Evolutionary conservation across 1,140 invertebrate species (phyloP).

Genomic region (Aleiodes sp.): DNA sequence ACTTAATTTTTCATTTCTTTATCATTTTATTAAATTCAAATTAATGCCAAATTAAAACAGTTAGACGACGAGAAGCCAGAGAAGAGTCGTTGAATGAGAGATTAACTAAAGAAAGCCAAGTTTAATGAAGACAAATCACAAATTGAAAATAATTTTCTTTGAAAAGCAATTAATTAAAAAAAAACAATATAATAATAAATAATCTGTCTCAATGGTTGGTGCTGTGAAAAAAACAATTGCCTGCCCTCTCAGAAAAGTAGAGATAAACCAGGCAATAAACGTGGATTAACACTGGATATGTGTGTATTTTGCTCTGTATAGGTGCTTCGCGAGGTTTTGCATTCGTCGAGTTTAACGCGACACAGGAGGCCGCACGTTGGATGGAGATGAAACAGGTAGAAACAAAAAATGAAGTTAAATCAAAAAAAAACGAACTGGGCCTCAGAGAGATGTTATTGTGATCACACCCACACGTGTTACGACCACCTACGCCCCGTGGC

Average conservation of each 20-base stretch:
- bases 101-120: not conserved
- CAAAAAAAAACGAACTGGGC: too few species aligned
- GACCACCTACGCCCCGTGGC: constrained; percentile 65
- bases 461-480: constrained; percentile 45
- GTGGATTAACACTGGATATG: constrained; percentile 68
- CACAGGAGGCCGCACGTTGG: constrained; percentile 88
- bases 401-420: constrained; percentile 60
- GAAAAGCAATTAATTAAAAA: constrained; percentile 26
- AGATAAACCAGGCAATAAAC: constrained; percentile 61
- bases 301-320: constrained; percentile 74
- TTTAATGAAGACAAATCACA: not conserved
- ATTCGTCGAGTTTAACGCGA: constrained; percentile 94
- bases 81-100: constrained; percentile 2
- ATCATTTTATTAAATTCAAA: too few species aligned
- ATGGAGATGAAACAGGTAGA: constrained; percentile 94
- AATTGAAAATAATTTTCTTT: not conserved
- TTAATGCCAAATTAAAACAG: not conserved
- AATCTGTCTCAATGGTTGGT: constrained; percentile 59
- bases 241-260: constrained; percentile 66
- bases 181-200: constrained; percentile 49
- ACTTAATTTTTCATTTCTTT: too few species aligned
- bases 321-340: constrained; percentile 91
- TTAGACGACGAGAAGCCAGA: not conserved
- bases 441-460: too few species aligned
- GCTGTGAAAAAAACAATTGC: constrained; percentile 60